These are phyloP conservation scores for Lates calcarifer DNA, from an alignment of 2,113 vertebrate genomes.

Conservation along the genomic window DNA sequence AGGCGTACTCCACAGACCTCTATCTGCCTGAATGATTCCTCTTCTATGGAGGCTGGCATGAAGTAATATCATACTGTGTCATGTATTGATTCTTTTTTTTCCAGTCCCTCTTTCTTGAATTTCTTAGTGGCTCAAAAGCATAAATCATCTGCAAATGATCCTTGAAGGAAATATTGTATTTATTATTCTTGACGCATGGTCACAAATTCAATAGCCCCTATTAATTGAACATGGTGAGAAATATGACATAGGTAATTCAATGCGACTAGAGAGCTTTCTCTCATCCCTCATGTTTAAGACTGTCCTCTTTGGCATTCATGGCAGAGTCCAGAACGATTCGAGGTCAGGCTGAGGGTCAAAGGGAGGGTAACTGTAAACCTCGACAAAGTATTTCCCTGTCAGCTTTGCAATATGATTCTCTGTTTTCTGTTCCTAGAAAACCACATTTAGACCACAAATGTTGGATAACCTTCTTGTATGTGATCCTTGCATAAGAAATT, in stretches of 20 bases:
- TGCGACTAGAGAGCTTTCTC: conserved; percentile 63
- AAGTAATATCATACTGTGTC: conserved; percentile 81
- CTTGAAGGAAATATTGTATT: conserved; percentile 83
- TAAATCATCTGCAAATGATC: conserved; percentile 82
- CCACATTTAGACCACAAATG: not conserved
- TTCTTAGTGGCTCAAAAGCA: conserved; percentile 76
- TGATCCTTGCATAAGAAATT: not conserved
- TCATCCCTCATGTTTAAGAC: conserved; percentile 70
- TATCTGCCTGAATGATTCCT: conserved; percentile 82
- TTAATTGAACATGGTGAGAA: conserved; percentile 84
- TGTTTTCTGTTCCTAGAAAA: conserved; percentile 16
- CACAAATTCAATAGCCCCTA: conserved; percentile 84
- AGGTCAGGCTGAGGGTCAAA: conserved; percentile 53
- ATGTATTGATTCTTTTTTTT: conserved; percentile 77
- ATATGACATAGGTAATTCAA: conserved; percentile 80
- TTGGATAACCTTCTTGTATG: not conserved
- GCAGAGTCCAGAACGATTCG: conserved; percentile 40
- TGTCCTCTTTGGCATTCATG: conserved; percentile 71
- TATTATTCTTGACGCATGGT: conserved; percentile 84
- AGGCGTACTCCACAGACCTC: conserved; percentile 61
- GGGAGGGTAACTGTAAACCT: conserved; percentile 56
- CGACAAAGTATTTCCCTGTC: conserved; percentile 27
- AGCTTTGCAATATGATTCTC: conserved; percentile 9
- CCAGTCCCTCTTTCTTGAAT: conserved; percentile 75
- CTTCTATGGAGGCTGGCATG: conserved; percentile 75